Evolutionary conservation across 2,797 vertebrate species (phyloP).

Genomic region (Bradypodion pumilum): DNA sequence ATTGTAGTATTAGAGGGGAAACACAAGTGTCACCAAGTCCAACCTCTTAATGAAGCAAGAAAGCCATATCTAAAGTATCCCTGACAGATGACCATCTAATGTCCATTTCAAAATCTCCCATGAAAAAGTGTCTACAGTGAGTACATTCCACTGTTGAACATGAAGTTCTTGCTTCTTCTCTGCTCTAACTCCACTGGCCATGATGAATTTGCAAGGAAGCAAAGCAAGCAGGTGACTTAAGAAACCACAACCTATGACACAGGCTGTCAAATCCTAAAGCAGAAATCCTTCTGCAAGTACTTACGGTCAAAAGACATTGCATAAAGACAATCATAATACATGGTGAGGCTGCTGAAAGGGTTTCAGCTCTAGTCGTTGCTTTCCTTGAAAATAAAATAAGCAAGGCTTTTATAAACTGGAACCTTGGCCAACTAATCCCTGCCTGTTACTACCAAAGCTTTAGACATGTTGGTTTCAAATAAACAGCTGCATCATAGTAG

Average conservation of each 20-base stretch:
- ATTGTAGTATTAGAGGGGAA: too few species aligned
- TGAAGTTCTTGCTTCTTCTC: neutral
- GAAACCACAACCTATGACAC: neutral
- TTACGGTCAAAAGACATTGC: slow-evolving; percentile 58
- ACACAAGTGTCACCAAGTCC: too few species aligned
- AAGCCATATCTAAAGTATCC: too few species aligned
- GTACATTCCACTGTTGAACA: too few species aligned
- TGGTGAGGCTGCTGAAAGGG: slow-evolving; percentile 19
- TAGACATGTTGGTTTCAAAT: slow-evolving; percentile 36
- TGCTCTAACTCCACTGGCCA: neutral
- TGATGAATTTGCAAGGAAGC: neutral
- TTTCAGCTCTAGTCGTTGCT: slow-evolving; percentile 5
- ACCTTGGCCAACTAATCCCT: slow-evolving; percentile 88
- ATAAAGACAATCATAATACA: slow-evolving; percentile 60
- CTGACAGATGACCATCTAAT: too few species aligned
- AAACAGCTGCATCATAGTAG: slow-evolving; percentile 37
- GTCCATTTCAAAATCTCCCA: too few species aligned
- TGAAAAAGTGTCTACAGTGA: too few species aligned
- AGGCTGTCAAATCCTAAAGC: neutral
- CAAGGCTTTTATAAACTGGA: slow-evolving; percentile 63
- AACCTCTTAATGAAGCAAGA: too few species aligned
- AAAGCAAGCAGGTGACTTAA: neutral
- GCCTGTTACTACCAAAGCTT: slow-evolving; percentile 25
- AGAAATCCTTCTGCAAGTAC: slow-evolving; percentile 30
- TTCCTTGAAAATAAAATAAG: slow-evolving; percentile 29